phyloP scores from a whole-genome alignment of 2,888 invertebrate genomes.

The Spodoptera littoralis region DNA sequence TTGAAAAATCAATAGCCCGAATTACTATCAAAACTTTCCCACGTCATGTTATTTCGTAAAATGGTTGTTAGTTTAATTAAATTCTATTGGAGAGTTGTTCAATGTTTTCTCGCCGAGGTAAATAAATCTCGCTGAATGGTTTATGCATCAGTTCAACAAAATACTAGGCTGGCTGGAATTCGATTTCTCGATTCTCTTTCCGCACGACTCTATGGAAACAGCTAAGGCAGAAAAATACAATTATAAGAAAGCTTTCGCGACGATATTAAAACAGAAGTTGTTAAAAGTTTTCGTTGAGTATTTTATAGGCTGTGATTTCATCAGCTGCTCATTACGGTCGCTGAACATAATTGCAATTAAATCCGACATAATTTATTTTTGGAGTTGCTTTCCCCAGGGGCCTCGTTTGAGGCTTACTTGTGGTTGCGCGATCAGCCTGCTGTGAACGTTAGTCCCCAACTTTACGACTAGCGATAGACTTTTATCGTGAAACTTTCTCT shows the following conservation, averaged over 20 bases:
- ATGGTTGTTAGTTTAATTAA: conserved; percentile 37
- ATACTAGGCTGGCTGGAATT: conserved; percentile 23
- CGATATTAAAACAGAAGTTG: conserved; percentile 50
- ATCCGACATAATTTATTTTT: conserved; percentile 66
- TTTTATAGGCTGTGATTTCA: conserved; percentile 54
- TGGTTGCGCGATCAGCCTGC: conserved; percentile 47
- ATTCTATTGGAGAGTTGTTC: conserved; percentile 38
- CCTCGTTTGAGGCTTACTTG: conserved; percentile 55
- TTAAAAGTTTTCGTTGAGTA: conserved; percentile 46
- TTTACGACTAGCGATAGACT: conserved; percentile 52
- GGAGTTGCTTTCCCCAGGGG: conserved; percentile 60
- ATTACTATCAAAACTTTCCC: conserved; percentile 40
- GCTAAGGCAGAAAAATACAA: conserved; percentile 54
- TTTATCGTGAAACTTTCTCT: conserved; percentile 57
- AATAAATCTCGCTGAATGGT: conserved; percentile 34
- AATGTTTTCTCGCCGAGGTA: conserved; percentile 15
- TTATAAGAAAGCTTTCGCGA: conserved; percentile 54
- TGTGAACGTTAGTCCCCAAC: conserved; percentile 39
- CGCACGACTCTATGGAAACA: conserved; percentile 41
- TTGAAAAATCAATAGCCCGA: conserved; percentile 39
- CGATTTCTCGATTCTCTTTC: conserved; percentile 35
- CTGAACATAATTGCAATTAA: conserved; percentile 69
- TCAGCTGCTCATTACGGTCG: conserved; percentile 66
- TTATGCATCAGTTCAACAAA: conserved; percentile 17
- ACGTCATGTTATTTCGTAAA: conserved; percentile 30